Conservation (phyloP, 2,888 invertebrate species). For the Melanchra persicariae region DNA sequence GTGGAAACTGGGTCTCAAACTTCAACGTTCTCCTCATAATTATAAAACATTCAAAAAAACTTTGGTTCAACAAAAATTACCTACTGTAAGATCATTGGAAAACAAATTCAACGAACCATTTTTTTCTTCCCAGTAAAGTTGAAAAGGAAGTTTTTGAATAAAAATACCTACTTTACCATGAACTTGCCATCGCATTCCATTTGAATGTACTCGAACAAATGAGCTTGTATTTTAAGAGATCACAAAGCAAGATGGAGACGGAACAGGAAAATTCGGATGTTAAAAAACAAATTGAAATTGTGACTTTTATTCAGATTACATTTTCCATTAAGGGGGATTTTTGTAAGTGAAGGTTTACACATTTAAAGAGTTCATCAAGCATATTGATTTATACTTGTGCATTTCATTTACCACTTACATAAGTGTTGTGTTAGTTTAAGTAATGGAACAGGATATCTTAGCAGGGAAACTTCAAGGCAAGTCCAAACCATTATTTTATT, state of each 20-base stretch:
- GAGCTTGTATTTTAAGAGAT: constrained; percentile 60
- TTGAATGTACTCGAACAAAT: constrained; percentile 61
- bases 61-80: constrained; percentile 42
- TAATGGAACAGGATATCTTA: no score
- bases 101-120: constrained; percentile 64
- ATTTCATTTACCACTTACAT: no score
- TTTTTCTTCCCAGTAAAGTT: constrained; percentile 53
- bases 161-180: constrained; percentile 56
- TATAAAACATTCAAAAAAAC: constrained; percentile 52
- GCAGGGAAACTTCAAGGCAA: no score
- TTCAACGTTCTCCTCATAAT: constrained; percentile 37
- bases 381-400: neutral
- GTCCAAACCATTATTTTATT: no score
- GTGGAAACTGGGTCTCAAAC: constrained; percentile 28
- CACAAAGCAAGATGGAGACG: constrained; percentile 51
- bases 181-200: constrained; percentile 51
- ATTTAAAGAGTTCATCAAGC: constrained; percentile 25
- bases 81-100: constrained; percentile 56
- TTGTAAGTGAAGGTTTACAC: constrained; percentile 33
- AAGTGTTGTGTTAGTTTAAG: no score
- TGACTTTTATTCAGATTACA: constrained; percentile 54
- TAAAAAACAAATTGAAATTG: constrained; percentile 55
- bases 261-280: constrained; percentile 48
- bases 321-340: constrained; percentile 45
- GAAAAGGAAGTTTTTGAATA: constrained; percentile 56